Evolutionary conservation across 2,797 vertebrate species (phyloP).

Genomic region (Chromobotia macracanthus): DNA sequence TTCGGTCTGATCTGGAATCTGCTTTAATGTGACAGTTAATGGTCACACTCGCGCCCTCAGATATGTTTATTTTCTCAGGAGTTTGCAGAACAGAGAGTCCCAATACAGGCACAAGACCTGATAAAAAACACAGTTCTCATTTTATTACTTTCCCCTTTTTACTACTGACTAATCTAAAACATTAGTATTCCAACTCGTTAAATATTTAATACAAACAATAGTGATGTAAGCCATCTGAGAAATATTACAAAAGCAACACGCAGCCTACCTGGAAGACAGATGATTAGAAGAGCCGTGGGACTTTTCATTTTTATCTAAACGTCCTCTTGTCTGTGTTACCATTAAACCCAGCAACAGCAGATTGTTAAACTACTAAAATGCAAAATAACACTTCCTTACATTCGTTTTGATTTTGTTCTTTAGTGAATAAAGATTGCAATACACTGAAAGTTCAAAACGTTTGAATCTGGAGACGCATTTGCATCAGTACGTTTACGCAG

Average conservation of each 20-base stretch:
- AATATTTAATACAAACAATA: not conserved
- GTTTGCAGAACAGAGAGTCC: constrained; percentile 36
- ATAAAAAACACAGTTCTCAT: not conserved
- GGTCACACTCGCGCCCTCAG: constrained; percentile 2
- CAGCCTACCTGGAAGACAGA: constrained; percentile 37
- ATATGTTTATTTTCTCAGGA: not conserved
- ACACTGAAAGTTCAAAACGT: no score
- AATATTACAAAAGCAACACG: not conserved
- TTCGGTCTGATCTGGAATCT: fast-evolving
- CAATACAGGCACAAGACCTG: constrained; percentile 10
- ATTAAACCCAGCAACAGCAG: no score
- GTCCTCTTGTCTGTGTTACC: no score
- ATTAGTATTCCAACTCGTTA: not conserved
- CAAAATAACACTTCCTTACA: no score
- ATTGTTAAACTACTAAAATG: no score
- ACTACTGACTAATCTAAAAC: no score
- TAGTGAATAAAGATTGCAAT: not conserved
- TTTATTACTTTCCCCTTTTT: no score
- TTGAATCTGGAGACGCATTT: no score
- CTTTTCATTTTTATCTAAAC: not conserved
- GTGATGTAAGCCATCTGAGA: not conserved
- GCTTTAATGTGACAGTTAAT: constrained; percentile 47
- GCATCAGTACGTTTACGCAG: no score
- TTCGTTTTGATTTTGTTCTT: not conserved
- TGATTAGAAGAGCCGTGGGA: not conserved